Evolutionary conservation across 2,888 invertebrate genomes (phyloP), one percentile per base, ranked within the genome.

Genomic region (Apocheima hispidaria): DNA sequence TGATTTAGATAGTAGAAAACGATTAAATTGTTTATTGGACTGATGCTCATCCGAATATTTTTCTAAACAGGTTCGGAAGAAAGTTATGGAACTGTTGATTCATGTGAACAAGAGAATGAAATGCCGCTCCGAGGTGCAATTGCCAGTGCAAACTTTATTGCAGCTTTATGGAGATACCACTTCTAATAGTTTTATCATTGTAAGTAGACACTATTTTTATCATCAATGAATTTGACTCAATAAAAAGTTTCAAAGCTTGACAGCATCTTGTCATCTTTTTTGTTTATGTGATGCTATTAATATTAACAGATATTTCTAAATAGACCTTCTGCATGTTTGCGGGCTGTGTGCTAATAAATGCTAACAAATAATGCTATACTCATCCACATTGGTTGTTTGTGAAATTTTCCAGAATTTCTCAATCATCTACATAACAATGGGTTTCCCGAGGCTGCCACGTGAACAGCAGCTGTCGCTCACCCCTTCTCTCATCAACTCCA

Each of bases 341-440:
- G n/a, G n/a, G n/a, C n/a, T n/a, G n/a, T n/a, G n/a, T n/a, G n/a
- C n/a, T n/a, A n/a, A n/a, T n/a, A n/a, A n/a, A n/a, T n/a, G n/a
- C n/a, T n/a, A n/a, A n/a, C n/a, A n/a, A n/a, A n/a, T n/a, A n/a
- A n/a, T n/a, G n/a, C n/a, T n/a, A n/a, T n/a, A n/a, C n/a, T n/a
- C n/a, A n/a, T n/a, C 1, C 7, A n/a, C 3, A n/a, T 36, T 36
- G 6, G n/a, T 6, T 14, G n/a, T 6, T 9, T 2, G 3, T 38
- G 4, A 38, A 38, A 14, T 46, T 6, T 94, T 94, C 18, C 92
- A 98, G 96, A 99, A 99, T 86, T 98, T 99, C 82, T 95, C 97
- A 10, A 97, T 98, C 58, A 97, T 99, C 74, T 99, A 98, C 83
- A 96, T 99, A 65, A 98, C 97, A 79, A 94, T 98, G 94, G 98